phyloP scores from a whole-genome alignment of 2,888 invertebrate genomes.

The Lasiommata megera region DNA sequence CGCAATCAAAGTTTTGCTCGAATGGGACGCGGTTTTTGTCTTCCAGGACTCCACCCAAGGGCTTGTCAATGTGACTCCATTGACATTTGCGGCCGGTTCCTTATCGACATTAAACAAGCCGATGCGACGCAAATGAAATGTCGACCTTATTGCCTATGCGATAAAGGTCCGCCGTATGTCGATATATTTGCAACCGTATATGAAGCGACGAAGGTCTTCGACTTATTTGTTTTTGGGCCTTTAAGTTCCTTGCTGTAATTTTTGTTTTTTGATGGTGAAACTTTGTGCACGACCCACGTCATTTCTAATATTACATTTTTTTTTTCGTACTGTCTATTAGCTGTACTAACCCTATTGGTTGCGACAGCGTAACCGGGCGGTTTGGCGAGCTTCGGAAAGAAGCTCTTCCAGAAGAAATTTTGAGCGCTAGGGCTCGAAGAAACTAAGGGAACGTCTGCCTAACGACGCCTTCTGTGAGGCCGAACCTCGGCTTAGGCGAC shows the following conservation, averaged over 20 bases:
- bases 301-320: no score
- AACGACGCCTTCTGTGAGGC: no score
- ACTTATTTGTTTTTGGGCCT: constrained; percentile 9
- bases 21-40: constrained; percentile 25
- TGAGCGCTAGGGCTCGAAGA: no score
- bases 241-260: constrained; percentile 5
- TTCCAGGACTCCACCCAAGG: constrained; percentile 48
- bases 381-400: no score
- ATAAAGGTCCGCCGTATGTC: constrained; percentile 8
- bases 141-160: background rate
- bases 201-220: constrained; percentile 12
- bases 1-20: constrained; percentile 8
- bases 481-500: no score
- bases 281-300: background rate
- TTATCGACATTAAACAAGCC: constrained; percentile 18
- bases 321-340: no score
- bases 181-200: constrained; percentile 11
- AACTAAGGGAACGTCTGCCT: no score
- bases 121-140: constrained; percentile 8
- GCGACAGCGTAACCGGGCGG: no score
- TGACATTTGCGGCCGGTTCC: constrained; percentile 63
- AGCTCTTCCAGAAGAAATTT: no score
- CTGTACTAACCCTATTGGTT: no score
- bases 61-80: constrained; percentile 64
- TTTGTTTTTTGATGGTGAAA: background rate